Base-by-base conservation (phyloP, 2,113 vertebrate genomes). In the Azemiops feae region DNA sequence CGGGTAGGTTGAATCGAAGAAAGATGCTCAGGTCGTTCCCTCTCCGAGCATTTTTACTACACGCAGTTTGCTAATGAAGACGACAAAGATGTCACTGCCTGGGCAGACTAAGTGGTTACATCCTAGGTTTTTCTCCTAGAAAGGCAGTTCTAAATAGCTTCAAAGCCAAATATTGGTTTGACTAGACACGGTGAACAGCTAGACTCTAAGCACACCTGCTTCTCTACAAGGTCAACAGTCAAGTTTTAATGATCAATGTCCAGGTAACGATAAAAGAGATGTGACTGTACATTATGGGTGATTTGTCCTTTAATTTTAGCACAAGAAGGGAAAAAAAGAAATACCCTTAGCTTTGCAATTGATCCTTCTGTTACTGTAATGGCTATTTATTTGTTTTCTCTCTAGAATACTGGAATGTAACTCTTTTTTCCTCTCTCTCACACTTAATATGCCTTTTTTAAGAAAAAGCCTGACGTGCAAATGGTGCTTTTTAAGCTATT, bases 1-100 rank as follows among this genome's bases (percentile, higher is more conserved):
- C 94, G 92, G 92, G 91, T 94, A 94, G n/a, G 93, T 74, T 89
- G 95, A 87, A 9, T 34, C 11, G 30, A 34, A 69, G 30, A 18
- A 16, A 69, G 58, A 25, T 74, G 45, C n/a, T 4, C 58, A 30
- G 43, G n/a, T n/a, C 34, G 39, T 43, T 30, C 58, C 58, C 92
- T 91, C 64, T 91, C 93, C 87, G 60, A 8, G 25, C 47, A 11
- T 91, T 85, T 90, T 43, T 88, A 55, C 30, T 22, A 87, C 27
- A 91, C 20, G 23, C 55, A 55, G 64, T n/a, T 91, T 95, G 69
- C 11, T 93, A 95, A 89, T 14, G 22, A 18, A 50, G 69, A 20
- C n/a, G 89, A 92, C 45, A 3, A 5, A 23, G 0, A 0, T 12
- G 25, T 25, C 39, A 34, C 55, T 57, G 14, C 54, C 8, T 85